These are phyloP conservation scores for Eristalinus sepulchralis DNA, from an alignment of 2,888 invertebrate species.

Conservation along the genomic window DNA sequence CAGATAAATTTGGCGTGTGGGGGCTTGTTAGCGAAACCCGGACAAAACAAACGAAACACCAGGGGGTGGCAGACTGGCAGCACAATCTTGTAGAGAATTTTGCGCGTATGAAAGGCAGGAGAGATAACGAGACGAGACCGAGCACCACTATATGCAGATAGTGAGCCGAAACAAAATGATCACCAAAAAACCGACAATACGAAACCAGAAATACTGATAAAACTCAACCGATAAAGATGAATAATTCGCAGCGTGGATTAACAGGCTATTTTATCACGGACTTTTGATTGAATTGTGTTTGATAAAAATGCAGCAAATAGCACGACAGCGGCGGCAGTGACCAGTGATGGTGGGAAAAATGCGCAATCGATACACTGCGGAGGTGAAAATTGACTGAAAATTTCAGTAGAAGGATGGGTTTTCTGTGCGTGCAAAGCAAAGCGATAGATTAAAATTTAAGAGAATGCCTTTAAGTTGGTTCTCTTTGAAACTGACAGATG, in stretches of 20 bases:
- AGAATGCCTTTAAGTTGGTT: not conserved
- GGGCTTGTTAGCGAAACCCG: not conserved
- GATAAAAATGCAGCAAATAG: conserved; percentile 5
- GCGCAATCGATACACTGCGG: conserved; percentile 46
- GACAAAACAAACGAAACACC: conserved; percentile 12
- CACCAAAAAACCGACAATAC: conserved; percentile 4
- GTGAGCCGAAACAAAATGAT: conserved; percentile 7
- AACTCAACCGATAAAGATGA: conserved; percentile 18
- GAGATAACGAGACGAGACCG: conserved; percentile 29
- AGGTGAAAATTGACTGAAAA: conserved; percentile 65
- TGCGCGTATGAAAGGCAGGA: conserved; percentile 47
- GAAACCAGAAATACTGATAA: conserved; percentile 27
- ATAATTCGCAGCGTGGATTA: not conserved
- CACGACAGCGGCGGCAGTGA: conserved; percentile 42
- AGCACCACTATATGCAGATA: not conserved
- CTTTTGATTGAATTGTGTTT: not conserved
- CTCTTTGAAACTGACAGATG: conserved; percentile 2
- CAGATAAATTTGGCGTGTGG: conserved; percentile 4
- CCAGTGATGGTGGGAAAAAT: conserved; percentile 19
- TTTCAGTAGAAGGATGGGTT: conserved; percentile 24
- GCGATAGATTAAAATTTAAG: conserved; percentile 9
- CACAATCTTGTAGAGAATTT: conserved; percentile 66
- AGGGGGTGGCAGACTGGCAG: conserved; percentile 18
- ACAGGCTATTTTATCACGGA: not conserved
- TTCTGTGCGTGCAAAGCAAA: conserved; percentile 28